Conservation (phyloP, 37 sponge, comb jelly and placozoan species). For the Diacarnus erythraeanus region DNA sequence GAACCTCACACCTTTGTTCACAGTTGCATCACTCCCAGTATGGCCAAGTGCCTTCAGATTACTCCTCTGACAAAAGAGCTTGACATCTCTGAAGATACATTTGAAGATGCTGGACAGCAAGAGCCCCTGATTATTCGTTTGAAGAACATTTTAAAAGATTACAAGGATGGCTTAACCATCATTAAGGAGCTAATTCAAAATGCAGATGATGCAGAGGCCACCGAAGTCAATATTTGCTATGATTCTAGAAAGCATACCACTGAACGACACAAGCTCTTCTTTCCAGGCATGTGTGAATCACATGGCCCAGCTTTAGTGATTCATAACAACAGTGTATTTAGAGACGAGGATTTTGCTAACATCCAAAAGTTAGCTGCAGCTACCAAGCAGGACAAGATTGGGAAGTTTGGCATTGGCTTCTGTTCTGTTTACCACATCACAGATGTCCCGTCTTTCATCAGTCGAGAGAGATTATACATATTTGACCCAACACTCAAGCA, state of each 20-base stretch:
- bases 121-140: conserved; percentile 63
- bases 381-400: conserved; percentile 61
- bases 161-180: conserved; percentile 73
- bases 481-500: conserved; percentile 70
- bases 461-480: conserved; percentile 46
- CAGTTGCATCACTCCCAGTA: neutral
- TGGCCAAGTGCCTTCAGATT: conserved; percentile 23
- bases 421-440: conserved; percentile 78
- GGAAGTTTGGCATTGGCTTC: conserved; percentile 77
- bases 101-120: conserved; percentile 65
- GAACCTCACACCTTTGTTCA: conserved; percentile 22
- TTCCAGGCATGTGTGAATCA: conserved; percentile 48
- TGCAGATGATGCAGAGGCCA: conserved; percentile 86
- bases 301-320: conserved; percentile 71
- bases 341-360: conserved; percentile 75
- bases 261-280: conserved; percentile 26
- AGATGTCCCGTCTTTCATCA: conserved; percentile 69
- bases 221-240: conserved; percentile 57
- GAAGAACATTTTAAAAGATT: conserved; percentile 68
- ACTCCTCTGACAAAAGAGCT: conserved; percentile 41
- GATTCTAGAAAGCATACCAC: conserved; percentile 40
- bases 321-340: conserved; percentile 55
- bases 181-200: conserved; percentile 78
- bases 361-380: conserved; percentile 81
- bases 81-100: conserved; percentile 51